Conservation (phyloP, 2,888 invertebrate species). For the Pristionchus exspectatus region DNA sequence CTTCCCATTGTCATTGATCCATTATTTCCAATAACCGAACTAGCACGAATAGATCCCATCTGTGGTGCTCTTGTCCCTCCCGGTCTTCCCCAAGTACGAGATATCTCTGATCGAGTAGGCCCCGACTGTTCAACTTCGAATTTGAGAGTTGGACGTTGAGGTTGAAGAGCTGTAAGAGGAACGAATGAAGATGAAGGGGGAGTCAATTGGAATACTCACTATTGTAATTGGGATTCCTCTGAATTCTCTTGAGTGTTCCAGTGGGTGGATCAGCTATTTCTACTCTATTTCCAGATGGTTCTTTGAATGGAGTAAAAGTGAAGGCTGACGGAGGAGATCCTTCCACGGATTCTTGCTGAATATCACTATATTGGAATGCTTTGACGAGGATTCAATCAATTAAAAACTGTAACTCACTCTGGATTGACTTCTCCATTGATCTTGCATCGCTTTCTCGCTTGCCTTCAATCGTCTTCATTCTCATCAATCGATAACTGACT, state of each 20-base stretch:
- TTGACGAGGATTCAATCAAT: not conserved
- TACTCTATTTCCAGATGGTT: constrained; percentile 52
- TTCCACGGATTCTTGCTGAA: constrained; percentile 2
- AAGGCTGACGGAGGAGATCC: constrained; percentile 39
- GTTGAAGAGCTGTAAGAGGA: constrained; percentile 33
- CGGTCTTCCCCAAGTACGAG: constrained; percentile 53
- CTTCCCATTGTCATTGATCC: constrained; percentile 54
- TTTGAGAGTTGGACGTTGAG: constrained; percentile 44
- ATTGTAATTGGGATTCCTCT: constrained; percentile 48
- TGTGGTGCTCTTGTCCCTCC: constrained; percentile 48
- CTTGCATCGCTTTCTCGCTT: constrained; percentile 42
- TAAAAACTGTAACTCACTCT: not conserved
- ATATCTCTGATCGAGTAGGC: not conserved
- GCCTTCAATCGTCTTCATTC: not conserved
- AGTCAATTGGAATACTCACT: not conserved
- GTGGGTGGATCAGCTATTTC: constrained; percentile 53
- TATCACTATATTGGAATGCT: too few species aligned
- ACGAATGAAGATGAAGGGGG: not conserved
- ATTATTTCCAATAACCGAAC: constrained; percentile 9
- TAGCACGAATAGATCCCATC: constrained; percentile 6
- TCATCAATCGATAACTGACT: not conserved
- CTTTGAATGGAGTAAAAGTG: constrained; percentile 54
- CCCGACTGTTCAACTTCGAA: constrained; percentile 28
- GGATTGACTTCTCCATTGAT: constrained; percentile 48
- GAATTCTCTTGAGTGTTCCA: constrained; percentile 44